phyloP scores from a whole-genome alignment of 2,797 vertebrate genomes.

The Muraenolepis orangiensis region DNA sequence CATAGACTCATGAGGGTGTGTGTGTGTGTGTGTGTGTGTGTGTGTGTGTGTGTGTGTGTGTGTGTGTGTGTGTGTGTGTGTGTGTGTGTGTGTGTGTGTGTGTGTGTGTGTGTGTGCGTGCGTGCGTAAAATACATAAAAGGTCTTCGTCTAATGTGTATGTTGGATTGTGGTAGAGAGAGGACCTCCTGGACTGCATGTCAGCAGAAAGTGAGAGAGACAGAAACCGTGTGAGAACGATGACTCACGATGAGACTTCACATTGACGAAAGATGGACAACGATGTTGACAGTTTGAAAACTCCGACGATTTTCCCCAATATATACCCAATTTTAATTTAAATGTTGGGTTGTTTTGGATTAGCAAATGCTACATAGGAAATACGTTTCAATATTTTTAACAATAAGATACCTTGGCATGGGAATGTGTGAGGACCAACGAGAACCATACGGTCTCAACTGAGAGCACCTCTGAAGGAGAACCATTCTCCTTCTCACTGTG shows the following conservation, averaged over 20 bases:
- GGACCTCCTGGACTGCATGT: background rate
- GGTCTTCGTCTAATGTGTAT: background rate
- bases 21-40: constrained; percentile 5
- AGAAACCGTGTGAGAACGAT: background rate
- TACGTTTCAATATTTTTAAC: background rate
- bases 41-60: background rate
- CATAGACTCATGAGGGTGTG: background rate
- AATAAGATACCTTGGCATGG: background rate
- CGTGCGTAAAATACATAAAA: background rate
- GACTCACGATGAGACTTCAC: background rate
- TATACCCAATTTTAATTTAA: background rate
- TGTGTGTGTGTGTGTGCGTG: background rate
- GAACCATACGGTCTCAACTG: too few relatives aligned
- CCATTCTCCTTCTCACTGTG: too few relatives aligned
- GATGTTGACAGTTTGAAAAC: background rate
- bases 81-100: background rate
- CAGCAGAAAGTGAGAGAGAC: background rate
- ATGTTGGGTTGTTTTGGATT: background rate
- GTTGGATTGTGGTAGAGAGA: background rate
- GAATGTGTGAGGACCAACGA: background rate
- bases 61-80: background rate
- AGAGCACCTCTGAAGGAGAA: too few relatives aligned
- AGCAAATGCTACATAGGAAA: background rate
- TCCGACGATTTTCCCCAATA: background rate
- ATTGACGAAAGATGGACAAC: background rate